Evolutionary conservation across 2,797 vertebrate genomes (phyloP), one percentile per base, ranked within the genome.

Genomic region (Todus mexicanus): DNA sequence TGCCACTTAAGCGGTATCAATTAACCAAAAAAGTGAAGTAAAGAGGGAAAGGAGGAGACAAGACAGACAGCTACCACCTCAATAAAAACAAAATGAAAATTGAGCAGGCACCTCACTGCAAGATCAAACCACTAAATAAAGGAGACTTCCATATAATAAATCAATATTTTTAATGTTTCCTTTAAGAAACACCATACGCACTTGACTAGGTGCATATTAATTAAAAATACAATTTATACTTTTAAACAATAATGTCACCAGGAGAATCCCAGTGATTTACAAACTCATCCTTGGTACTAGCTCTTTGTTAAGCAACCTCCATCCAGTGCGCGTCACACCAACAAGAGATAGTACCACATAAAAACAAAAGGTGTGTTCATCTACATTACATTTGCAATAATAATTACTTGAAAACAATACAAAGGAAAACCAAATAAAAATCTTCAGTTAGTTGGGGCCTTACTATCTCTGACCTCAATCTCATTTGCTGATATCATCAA

Each of bases 141-240:
- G 54, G 8, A 72, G n/a, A 50, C 18, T 48, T 26, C 5, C 26
- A 54, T 29, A 35, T 19, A 87, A 72, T 38, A 66, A 54, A 57
- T 61, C 15, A 35, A 6, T 35, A 43, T 29, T 92, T 29, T 25
- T 84, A 70, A 45, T 19, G 15, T 61, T 64, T 47, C 33, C 33
- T 72, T 65, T 70, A 70, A 43, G 48, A 76, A 90, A 72, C 6
- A 71, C 12, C 26, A 51, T 37, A 68, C 53, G 35, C 31, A 57
- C 11, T 42, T 47, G 64, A 16, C 21, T 53, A 69, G 29, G 21
- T 40, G 77, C 13, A 43, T 15, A 47, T 5, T 9, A 68, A 68
- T 47, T 84, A 74, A 87, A 92, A 95, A 68, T 91, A 96, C 75
- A 89, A 85, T 95, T 95, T 92, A 50, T 93, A 50, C 63, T 48